phyloP scores from a whole-genome alignment of 2,888 invertebrate species.

The Brachyptera putata region DNA sequence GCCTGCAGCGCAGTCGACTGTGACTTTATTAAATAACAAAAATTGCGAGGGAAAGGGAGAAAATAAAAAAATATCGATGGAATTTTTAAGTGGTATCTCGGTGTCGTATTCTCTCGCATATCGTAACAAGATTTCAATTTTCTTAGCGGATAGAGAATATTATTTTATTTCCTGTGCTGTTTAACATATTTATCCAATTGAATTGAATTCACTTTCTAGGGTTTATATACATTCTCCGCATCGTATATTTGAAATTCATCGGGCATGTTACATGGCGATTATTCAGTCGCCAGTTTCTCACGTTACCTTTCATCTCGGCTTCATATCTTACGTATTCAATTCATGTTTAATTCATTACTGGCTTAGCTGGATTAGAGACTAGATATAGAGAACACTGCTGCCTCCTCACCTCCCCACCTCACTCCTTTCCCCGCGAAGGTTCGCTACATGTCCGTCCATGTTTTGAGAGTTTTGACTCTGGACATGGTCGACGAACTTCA shows the following conservation, averaged over 20 bases:
- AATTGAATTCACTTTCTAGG: neutral
- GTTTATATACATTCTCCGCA: neutral
- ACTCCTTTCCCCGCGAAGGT: neutral
- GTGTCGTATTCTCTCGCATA: neutral
- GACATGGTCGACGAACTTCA: conserved; percentile 8
- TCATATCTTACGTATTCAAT: conserved; percentile 2
- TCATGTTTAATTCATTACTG: conserved; percentile 13
- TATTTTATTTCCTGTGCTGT: neutral
- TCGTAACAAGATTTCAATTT: neutral
- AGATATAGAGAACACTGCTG: too few relatives aligned
- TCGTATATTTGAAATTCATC: neutral
- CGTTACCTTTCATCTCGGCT: neutral
- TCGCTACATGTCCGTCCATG: neutral
- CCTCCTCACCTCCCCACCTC: too few relatives aligned
- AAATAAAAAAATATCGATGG: neutral
- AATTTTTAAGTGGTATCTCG: neutral
- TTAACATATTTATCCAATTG: neutral
- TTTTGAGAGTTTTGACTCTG: conserved; percentile 1
- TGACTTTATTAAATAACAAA: conserved; percentile 11
- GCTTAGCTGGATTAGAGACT: neutral
- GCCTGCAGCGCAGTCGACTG: neutral
- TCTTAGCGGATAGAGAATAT: neutral
- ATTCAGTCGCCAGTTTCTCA: neutral
- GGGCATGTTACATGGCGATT: neutral
- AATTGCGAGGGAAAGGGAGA: neutral